Percentiles rank a stretch among this genome's conserved stretches.
Conservation (phyloP, 2,797 vertebrate species). For the Myotis findleyi region DNA sequence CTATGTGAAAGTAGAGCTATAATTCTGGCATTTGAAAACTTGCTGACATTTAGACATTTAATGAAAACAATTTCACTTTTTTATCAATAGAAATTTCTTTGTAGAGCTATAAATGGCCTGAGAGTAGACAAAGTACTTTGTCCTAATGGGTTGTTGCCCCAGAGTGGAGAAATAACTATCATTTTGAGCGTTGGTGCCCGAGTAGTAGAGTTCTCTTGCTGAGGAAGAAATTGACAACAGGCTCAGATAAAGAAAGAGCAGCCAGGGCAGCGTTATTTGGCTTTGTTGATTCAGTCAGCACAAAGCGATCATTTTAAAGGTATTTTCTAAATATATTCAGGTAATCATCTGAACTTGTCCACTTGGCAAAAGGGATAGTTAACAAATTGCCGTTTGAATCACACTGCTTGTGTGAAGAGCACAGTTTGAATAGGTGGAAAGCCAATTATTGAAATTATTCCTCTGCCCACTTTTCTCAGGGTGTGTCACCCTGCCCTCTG, state of each 20-base stretch:
- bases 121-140: constrained; percentile 21
- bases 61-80: constrained; percentile 32
- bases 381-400: constrained; percentile 6
- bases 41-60: background rate
- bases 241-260: background rate
- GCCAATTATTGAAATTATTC: background rate
- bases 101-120: background rate
- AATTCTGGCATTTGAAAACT: background rate
- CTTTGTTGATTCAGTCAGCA: background rate
- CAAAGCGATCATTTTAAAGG: constrained; percentile 31
- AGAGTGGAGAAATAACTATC: constrained; percentile 43
- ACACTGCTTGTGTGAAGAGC: background rate
- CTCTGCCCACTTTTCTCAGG: background rate
- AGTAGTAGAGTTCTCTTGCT: background rate
- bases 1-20: background rate
- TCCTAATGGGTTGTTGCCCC: background rate
- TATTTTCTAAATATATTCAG: constrained; percentile 38
- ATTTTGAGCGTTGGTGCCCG: background rate
- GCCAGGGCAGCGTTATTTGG: background rate
- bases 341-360: constrained; percentile 24
- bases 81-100: constrained; percentile 42
- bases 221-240: constrained; percentile 44
- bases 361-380: constrained; percentile 1
- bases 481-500: background rate
- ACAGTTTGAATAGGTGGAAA: background rate